These are phyloP conservation scores for Halictus quadricinctus DNA, from an alignment of 2,888 invertebrate species.

Conservation along the genomic window DNA sequence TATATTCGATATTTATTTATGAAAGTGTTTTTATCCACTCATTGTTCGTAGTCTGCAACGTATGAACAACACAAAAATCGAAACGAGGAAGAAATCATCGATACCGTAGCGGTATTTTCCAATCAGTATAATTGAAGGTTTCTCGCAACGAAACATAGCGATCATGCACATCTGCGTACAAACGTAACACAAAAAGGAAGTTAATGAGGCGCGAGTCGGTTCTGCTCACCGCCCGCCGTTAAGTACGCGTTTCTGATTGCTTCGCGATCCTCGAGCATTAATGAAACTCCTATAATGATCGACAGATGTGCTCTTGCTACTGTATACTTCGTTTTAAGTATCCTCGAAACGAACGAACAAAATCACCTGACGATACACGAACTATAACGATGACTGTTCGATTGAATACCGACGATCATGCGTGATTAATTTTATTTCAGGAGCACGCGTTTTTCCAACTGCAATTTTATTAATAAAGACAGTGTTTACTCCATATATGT, in stretches of 20 bases:
- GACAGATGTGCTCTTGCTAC: background rate
- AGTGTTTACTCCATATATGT: no score
- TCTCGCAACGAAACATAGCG: conserved; percentile 20
- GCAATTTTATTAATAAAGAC: background rate
- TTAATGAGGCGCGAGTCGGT: conserved; percentile 59
- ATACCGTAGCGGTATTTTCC: background rate
- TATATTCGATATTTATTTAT: background rate
- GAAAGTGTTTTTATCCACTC: background rate
- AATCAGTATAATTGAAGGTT: background rate
- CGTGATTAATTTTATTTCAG: background rate
- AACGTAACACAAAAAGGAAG: conserved; percentile 44
- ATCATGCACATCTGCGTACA: conserved; percentile 51
- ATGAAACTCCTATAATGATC: conserved; percentile 26
- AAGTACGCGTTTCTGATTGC: conserved; percentile 19
- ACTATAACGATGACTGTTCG: background rate
- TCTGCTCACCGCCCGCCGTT: conserved; percentile 6
- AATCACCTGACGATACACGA: background rate
- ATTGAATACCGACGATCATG: no score
- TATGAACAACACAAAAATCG: background rate
- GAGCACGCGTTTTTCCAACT: background rate
- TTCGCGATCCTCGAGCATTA: conserved; percentile 15
- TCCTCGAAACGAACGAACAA: background rate
- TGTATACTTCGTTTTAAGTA: background rate
- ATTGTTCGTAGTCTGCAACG: background rate
- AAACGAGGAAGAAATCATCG: background rate